Conservation (phyloP, 1,140 invertebrate species). For the Pygmarrhopalites habei region DNA sequence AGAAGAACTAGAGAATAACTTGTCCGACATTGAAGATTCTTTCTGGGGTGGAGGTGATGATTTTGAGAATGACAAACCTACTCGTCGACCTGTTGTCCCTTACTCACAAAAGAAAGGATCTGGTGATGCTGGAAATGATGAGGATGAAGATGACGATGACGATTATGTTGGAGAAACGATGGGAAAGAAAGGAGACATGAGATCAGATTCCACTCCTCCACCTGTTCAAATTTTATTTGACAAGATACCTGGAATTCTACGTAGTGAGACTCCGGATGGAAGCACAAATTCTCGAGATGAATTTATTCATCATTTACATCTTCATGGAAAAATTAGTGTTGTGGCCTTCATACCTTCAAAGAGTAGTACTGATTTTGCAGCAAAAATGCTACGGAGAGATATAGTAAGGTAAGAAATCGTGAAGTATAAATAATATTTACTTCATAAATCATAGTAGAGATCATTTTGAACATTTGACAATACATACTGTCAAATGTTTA, state of each 20-base stretch:
- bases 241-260: constrained; percentile 21
- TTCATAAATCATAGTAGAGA: no score
- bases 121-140: no score
- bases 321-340: constrained; percentile 48
- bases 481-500: constrained; percentile 23
- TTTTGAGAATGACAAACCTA: neutral
- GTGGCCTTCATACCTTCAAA: constrained; percentile 20
- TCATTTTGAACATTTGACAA: no score
- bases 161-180: constrained; percentile 1
- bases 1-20: neutral
- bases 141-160: neutral
- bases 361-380: neutral
- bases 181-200: neutral
- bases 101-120: no score
- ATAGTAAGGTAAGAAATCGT: no score
- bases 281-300: constrained; percentile 11
- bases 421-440: no score
- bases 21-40: constrained; percentile 7
- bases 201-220: neutral
- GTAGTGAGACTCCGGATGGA: constrained; percentile 9
- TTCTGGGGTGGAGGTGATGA: constrained; percentile 5
- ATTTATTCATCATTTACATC: constrained; percentile 44
- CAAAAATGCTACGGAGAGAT: neutral
- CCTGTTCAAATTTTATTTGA: constrained; percentile 35
- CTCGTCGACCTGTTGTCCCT: no score